phyloP scores from a whole-genome alignment of 2,797 vertebrate species.

The Rhadinocentrus ornatus region DNA sequence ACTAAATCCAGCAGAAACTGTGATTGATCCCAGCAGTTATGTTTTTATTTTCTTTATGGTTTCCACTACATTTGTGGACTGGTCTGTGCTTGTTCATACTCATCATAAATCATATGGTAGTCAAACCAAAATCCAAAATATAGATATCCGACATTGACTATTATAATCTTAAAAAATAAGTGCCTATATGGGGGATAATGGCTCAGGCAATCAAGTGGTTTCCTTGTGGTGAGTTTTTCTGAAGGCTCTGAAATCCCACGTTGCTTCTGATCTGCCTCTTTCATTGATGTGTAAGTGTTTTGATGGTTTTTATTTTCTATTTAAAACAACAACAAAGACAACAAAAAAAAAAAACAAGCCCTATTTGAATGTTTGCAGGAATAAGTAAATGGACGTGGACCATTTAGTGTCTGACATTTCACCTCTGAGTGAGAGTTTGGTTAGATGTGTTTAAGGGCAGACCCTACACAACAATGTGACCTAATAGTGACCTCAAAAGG shows the following conservation, averaged over 20 bases:
- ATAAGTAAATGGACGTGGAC: not conserved
- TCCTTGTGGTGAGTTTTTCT: not conserved
- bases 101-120: not conserved
- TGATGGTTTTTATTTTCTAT: not conserved
- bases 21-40: not conserved
- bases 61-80: not conserved
- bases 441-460: conserved; percentile 16
- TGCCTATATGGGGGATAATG: not conserved
- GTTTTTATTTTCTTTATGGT: not conserved
- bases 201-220: not conserved
- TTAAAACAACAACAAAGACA: not conserved
- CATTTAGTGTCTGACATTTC: not conserved
- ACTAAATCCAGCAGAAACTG: not conserved
- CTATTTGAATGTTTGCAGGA: not conserved
- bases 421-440: conserved; percentile 6
- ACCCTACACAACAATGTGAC: conserved; percentile 32
- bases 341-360: not conserved
- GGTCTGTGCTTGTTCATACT: not conserved
- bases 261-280: not conserved
- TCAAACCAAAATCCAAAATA: not conserved
- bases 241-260: not conserved
- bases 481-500: conserved; percentile 37
- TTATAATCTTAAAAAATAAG: not conserved
- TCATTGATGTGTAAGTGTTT: not conserved
- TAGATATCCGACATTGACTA: not conserved